A percentile compares a stretch with the other conserved stretches of the same genome.
These are phyloP conservation scores for Onychostruthus taczanowskii DNA, from an alignment of 2,113 vertebrate species.

Conservation along the genomic window DNA sequence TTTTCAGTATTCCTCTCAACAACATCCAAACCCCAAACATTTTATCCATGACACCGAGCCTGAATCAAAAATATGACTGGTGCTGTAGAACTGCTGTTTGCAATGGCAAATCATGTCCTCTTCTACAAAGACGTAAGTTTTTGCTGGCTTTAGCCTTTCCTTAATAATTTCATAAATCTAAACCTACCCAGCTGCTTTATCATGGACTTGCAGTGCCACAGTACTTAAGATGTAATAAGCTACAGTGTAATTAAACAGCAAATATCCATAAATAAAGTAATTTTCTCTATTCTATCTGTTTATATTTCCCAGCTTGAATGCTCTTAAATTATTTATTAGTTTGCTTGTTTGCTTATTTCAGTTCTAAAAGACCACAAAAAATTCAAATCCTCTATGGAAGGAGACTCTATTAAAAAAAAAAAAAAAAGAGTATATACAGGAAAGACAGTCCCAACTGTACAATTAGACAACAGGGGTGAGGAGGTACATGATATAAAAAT, in stretches of 20 bases:
- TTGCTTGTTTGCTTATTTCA: not conserved
- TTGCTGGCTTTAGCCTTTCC: not conserved
- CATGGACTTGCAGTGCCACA: not conserved
- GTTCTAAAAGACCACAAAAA: not conserved
- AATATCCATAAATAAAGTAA: not conserved
- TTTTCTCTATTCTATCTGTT: not conserved
- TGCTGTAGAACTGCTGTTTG: not conserved
- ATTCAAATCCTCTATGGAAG: not conserved
- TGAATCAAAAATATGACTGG: not conserved
- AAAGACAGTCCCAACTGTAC: not conserved
- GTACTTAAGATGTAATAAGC: not conserved
- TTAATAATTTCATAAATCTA: not conserved
- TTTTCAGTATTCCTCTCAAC: not conserved
- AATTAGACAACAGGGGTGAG: not conserved
- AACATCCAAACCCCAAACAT: not conserved
- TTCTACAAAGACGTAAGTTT: not conserved
- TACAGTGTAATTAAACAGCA: not conserved
- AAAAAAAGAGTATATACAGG: not conserved
- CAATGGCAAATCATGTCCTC: not conserved
- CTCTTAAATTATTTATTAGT: not conserved
- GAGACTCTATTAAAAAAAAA: not conserved
- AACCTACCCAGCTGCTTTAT: not conserved
- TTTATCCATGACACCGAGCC: not conserved
- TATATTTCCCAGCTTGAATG: not conserved
- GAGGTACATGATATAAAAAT: not conserved